Evolutionary conservation across 2,113 vertebrate genomes (phyloP).

Genomic region (Felis chaus): DNA sequence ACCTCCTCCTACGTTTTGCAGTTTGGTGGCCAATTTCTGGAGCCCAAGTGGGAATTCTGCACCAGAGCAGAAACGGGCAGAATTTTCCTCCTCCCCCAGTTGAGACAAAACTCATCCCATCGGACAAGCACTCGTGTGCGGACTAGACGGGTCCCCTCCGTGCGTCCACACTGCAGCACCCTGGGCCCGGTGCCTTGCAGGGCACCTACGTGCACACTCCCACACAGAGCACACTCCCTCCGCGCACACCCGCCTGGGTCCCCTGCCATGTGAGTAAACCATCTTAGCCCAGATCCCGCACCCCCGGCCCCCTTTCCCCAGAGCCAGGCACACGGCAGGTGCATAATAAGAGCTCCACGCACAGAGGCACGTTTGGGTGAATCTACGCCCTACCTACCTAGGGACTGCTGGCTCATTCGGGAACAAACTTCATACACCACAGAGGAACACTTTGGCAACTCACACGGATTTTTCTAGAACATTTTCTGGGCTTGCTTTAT

Average conservation of each 20-base stretch:
- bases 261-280: accelerated
- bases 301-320: accelerated
- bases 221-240: accelerated
- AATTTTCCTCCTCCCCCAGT: too few relatives aligned
- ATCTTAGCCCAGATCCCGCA: accelerated
- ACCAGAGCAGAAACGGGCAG: accelerated
- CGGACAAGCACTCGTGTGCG: accelerated
- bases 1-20: too few relatives aligned
- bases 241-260: accelerated
- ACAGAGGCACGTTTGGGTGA: accelerated
- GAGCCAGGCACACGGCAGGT: neutral
- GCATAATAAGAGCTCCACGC: accelerated
- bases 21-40: neutral
- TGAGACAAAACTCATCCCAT: neutral
- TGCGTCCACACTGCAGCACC: accelerated
- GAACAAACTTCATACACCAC: accelerated
- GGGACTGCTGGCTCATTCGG: accelerated
- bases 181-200: accelerated
- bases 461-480: neutral
- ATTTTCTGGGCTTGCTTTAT: neutral
- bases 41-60: neutral
- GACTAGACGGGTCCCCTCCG: accelerated
- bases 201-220: accelerated
- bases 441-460: accelerated
- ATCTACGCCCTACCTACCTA: accelerated